Evolutionary conservation across 2,888 invertebrate genomes (phyloP), one percentile per base, ranked within the genome.

Genomic region (Caenorhabditis macrosperma): DNA sequence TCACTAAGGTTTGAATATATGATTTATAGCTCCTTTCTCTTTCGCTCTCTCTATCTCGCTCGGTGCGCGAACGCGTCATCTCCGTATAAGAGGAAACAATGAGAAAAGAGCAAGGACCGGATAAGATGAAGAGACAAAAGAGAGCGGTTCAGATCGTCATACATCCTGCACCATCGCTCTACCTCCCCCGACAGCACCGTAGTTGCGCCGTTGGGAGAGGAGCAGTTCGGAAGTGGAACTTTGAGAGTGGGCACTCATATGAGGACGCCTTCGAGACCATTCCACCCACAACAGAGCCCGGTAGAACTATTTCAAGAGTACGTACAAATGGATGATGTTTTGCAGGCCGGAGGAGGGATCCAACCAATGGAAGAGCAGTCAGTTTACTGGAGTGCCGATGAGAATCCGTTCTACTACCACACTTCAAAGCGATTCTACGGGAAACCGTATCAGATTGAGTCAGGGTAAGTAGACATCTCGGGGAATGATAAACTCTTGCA

Each of bases 371-470:
- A 90, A 74, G 90, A 90, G 61, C 90, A 90, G 60, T 87, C 88
- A 7, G 84, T 90, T 20, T 90, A 90, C 66, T 90, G 90, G 90
- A 88, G 87, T 26, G 89, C 90, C 10, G 90, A 90, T 67, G 90
- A 90, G 71, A 89, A 90, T 74, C 90, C 90, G 35, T 88, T 87
- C 74, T 88, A 88, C 78, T 90, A 89, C 71, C 88, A 90, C 67
- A 85, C 89, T 24, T 86, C 89, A 6, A 88, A 87, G 75, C 71
- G 89, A 50, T 87, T 86, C 78, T 90, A 88, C 68, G 88, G 87
- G 35, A 88, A 89, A 76, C 90, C 89, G 10, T 89, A 89, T 66
- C 84, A 85, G 61, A 85, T 89, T 57, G 89, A 89, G 63, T 83
- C 86, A 22, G 88, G 88, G 83, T 88, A 57, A 35, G 74, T 41